These are phyloP conservation scores for Ispidina lecontei DNA, from an alignment of 2,797 vertebrate species.

Conservation along the genomic window DNA sequence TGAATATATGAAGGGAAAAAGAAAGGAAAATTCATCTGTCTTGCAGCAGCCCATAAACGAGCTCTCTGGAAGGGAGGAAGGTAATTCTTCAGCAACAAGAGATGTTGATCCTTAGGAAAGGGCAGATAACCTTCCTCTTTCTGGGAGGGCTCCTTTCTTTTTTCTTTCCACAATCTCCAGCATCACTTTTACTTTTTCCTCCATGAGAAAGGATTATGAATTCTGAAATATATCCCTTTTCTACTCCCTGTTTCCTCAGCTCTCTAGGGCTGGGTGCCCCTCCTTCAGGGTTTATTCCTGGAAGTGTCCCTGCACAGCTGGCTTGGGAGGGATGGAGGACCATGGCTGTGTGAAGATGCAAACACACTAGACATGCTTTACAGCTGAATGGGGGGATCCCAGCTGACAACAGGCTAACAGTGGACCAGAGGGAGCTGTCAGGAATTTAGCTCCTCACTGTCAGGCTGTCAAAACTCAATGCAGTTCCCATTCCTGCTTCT, in stretches of 20 bases:
- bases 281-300: background rate
- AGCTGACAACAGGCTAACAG: background rate
- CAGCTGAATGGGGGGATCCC: background rate
- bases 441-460: background rate
- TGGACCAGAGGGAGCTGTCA: background rate
- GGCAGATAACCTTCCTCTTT: background rate
- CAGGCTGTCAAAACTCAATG: background rate
- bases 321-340: background rate
- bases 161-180: background rate
- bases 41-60: background rate
- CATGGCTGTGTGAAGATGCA: background rate
- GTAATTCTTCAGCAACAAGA: background rate
- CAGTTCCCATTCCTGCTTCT: background rate
- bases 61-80: background rate
- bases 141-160: background rate
- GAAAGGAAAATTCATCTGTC: background rate
- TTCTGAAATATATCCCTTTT: background rate
- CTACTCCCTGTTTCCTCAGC: background rate
- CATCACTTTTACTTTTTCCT: background rate
- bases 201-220: background rate
- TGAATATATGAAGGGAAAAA: background rate
- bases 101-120: background rate
- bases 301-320: background rate
- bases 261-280: background rate
- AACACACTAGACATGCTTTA: background rate